Evolutionary conservation across 2,113 vertebrate species (phyloP).

Genomic region (Cyprinus carpio): DNA sequence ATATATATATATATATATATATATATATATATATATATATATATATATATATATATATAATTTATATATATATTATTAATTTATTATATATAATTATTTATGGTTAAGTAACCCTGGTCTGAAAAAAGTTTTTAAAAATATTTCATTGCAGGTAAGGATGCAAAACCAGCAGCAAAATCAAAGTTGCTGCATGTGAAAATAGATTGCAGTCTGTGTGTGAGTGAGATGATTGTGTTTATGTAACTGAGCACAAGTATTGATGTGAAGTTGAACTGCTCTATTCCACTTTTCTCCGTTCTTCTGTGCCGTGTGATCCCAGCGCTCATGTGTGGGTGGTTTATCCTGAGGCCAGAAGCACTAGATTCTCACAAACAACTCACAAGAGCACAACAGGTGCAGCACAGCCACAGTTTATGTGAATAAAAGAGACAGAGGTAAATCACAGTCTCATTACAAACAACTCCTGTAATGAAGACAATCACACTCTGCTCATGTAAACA

Average conservation of each 20-base stretch:
- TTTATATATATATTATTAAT: too few relatives aligned
- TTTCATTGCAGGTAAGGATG: neutral
- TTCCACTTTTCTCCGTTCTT: conserved; percentile 44
- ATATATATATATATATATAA: too few relatives aligned
- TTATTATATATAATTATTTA: too few relatives aligned
- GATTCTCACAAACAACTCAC: conserved; percentile 39
- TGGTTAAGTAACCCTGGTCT: too few relatives aligned
- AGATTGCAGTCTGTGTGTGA: conserved; percentile 13
- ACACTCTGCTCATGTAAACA: neutral
- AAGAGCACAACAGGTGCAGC: conserved; percentile 33
- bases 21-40: too few relatives aligned
- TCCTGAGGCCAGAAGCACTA: conserved; percentile 63
- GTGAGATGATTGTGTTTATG: conserved; percentile 62
- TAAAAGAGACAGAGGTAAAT: too few relatives aligned
- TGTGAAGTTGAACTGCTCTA: conserved; percentile 68
- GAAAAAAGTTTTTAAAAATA: neutral
- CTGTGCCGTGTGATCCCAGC: conserved; percentile 64
- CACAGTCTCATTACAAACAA: too few relatives aligned
- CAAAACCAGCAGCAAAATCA: neutral
- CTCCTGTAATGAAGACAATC: neutral
- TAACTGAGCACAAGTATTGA: conserved; percentile 69
- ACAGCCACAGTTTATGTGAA: neutral
- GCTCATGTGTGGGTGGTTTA: conserved; percentile 74
- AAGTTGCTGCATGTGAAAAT: neutral
- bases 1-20: too few relatives aligned